Percentiles rank a stretch among this genome's conserved stretches.
Evolutionary conservation across 2,113 vertebrate genomes (phyloP).

Genomic region (Pogona vitticeps): DNA sequence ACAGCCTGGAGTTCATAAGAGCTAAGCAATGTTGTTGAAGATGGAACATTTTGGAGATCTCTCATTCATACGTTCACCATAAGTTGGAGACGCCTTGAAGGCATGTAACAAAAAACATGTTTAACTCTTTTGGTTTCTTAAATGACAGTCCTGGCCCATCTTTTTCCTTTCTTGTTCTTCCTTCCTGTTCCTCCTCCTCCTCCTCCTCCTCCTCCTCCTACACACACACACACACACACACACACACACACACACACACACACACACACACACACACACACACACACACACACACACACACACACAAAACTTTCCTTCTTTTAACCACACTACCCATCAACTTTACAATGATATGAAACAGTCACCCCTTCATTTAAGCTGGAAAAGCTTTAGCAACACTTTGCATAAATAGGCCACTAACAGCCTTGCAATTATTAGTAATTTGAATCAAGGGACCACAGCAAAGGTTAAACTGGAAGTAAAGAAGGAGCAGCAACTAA

Average conservation of each 20-base stretch:
- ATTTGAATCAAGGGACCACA: constrained; percentile 75
- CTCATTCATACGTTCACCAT: no score
- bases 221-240: neutral
- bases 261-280: neutral
- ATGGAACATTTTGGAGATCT: no score
- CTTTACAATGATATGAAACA: constrained; percentile 48
- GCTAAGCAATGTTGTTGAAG: no score
- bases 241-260: neutral
- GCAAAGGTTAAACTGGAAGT: constrained; percentile 72
- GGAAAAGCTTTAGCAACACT: constrained; percentile 53
- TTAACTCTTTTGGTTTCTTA: neutral
- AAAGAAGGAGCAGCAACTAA: constrained; percentile 71
- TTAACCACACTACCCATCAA: constrained; percentile 11
- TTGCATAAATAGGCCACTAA: constrained; percentile 64
- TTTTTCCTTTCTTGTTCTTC: neutral
- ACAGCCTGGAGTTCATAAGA: no score
- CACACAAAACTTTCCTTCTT: constrained; percentile 19
- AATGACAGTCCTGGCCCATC: neutral
- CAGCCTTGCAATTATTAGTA: constrained; percentile 72
- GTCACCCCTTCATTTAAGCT: constrained; percentile 37
- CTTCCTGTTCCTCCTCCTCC: neutral
- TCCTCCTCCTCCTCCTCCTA: no score
- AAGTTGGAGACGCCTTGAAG: no score
- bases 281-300: neutral
- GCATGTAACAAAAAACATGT: neutral